These are phyloP conservation scores for Crossaster papposus DNA, from an alignment of 53 echinoderm and acorn worm species.

Conservation along the genomic window DNA sequence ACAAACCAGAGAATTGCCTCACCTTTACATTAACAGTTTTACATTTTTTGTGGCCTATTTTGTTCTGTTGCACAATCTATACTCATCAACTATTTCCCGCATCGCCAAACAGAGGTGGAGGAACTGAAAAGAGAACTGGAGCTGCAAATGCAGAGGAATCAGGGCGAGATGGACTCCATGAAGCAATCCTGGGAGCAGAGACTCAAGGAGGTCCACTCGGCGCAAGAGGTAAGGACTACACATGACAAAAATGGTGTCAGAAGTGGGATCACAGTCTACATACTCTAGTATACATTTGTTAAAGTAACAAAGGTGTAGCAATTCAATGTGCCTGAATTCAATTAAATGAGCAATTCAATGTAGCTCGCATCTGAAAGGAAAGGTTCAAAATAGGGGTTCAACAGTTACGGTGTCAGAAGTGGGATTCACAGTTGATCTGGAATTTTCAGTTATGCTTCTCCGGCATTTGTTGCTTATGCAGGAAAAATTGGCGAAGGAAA, in stretches of 20 bases:
- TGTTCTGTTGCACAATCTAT: too few species aligned
- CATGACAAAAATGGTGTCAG: not conserved
- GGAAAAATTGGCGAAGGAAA: conserved; percentile 89
- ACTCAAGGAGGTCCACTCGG: conserved; percentile 86
- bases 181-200: conserved; percentile 97
- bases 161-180: conserved; percentile 91
- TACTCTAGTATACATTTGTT: not conserved
- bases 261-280: not conserved
- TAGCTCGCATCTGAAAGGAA: not conserved
- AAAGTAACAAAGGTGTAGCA: too few species aligned
- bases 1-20: too few species aligned
- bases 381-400: not conserved
- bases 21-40: too few species aligned
- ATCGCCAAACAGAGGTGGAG: conserved; percentile 78
- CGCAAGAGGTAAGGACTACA: conserved; percentile 77
- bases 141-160: conserved; percentile 74
- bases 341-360: not conserved
- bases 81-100: not conserved
- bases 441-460: too few species aligned
- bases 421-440: not conserved
- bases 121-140: conserved; percentile 81
- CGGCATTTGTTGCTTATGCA: not conserved
- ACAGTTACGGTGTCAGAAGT: not conserved
- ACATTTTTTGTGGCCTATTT: too few species aligned
- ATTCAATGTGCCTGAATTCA: too few species aligned